A percentile compares a stretch with the other conserved stretches of the same genome.
These are phyloP conservation scores for Podarcis lilfordi DNA, from an alignment of 2,797 vertebrate genomes.

Conservation along the genomic window DNA sequence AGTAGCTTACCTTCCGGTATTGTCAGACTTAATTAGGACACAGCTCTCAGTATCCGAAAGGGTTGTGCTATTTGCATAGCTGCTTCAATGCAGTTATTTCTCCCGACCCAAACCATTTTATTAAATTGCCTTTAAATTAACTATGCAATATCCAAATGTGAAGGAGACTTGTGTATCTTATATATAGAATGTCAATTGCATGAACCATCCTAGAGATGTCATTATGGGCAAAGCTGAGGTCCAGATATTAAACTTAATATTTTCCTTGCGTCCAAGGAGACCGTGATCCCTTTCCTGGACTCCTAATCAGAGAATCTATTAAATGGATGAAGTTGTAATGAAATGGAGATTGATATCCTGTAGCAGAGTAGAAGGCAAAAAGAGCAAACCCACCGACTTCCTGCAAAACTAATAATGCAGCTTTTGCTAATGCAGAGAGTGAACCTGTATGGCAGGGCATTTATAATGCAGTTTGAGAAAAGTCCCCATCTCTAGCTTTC, in stretches of 20 bases:
- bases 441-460: not conserved
- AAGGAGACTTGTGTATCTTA: not conserved
- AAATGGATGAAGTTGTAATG: not conserved
- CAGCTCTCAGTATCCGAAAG: slow-evolving; percentile 49
- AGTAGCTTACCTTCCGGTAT: slow-evolving; percentile 46
- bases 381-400: not conserved
- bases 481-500: not conserved
- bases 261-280: not conserved
- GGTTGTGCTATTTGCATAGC: not conserved
- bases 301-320: not conserved
- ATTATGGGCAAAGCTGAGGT: not conserved
- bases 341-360: not conserved
- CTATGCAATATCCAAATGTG: not conserved
- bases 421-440: not conserved
- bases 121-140: slow-evolving; percentile 19
- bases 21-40: slow-evolving; percentile 58
- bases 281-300: not conserved
- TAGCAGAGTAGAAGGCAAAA: not conserved
- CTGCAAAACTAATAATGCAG: not conserved
- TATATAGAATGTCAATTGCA: not conserved
- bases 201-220: not conserved
- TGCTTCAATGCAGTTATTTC: not conserved
- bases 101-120: not conserved
- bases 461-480: not conserved
- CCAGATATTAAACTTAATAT: not conserved